A percentile compares a stretch with the other conserved stretches of the same genome.
Evolutionary conservation across 2,113 vertebrate genomes (phyloP).

Genomic region (Hemiscyllium ocellatum): DNA sequence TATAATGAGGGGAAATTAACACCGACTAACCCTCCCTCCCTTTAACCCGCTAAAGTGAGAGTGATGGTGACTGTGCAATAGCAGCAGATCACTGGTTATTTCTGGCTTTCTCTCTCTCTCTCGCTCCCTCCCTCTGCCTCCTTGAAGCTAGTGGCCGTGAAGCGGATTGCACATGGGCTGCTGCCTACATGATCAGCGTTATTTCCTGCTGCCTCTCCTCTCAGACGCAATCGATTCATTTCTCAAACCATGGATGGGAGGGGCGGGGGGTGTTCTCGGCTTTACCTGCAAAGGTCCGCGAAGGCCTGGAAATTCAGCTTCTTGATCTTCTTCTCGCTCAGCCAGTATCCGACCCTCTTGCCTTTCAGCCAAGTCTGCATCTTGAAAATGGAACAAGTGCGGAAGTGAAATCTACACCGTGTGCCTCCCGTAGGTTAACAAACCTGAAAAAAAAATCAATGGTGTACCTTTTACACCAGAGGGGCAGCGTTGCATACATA

Average conservation of each 20-base stretch:
- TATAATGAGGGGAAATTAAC: background rate
- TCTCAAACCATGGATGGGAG: background rate
- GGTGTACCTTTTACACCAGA: background rate
- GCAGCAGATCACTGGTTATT: background rate
- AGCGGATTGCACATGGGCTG: background rate
- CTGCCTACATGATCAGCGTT: background rate
- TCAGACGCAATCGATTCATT: background rate
- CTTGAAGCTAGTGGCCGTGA: background rate
- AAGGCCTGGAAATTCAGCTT: slow-evolving; percentile 96
- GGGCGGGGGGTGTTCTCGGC: background rate
- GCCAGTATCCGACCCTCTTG: slow-evolving; percentile 90
- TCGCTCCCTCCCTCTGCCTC: background rate
- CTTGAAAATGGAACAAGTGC: slow-evolving; percentile 43
- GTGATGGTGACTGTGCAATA: background rate
- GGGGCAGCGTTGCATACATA: background rate
- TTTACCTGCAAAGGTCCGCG: slow-evolving; percentile 88
- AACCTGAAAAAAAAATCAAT: slow-evolving; percentile 25
- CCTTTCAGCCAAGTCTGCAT: slow-evolving; percentile 96
- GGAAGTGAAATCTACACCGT: background rate
- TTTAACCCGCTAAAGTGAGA: background rate
- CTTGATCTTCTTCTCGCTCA: slow-evolving; percentile 97
- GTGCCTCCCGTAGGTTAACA: slow-evolving; percentile 14
- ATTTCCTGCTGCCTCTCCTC: background rate
- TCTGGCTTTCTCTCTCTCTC: background rate
- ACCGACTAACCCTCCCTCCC: background rate